These are phyloP conservation scores for Pipra filicauda DNA, from an alignment of 2,113 vertebrate species.

Conservation along the genomic window DNA sequence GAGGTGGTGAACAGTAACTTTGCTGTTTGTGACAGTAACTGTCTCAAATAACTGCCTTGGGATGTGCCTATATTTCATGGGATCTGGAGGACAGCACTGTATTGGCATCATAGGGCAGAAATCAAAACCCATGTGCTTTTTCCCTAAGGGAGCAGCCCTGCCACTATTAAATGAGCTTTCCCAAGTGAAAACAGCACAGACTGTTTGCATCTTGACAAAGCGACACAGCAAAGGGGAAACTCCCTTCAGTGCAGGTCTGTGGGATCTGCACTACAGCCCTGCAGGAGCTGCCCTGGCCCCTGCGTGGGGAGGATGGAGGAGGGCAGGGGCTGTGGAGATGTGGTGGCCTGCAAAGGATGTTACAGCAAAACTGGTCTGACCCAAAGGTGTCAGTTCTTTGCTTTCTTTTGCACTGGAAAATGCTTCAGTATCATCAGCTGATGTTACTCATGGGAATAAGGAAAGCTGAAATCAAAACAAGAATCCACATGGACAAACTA, in stretches of 20 bases:
- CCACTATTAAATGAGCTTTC: neutral
- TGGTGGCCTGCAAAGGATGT: neutral
- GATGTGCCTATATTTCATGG: rapidly evolving
- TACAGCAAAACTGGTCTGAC: neutral
- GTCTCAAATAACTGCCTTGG: neutral
- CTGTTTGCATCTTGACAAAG: neutral
- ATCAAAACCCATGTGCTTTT: neutral
- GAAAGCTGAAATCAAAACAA: neutral
- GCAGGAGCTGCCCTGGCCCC: neutral
- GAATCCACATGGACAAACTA: neutral
- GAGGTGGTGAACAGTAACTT: neutral
- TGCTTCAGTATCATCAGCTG: neutral
- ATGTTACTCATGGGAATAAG: neutral
- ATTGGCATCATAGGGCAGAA: rapidly evolving
- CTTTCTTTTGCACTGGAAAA: neutral
- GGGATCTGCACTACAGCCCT: neutral
- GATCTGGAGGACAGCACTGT: neutral
- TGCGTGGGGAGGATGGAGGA: neutral
- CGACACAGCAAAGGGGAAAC: neutral
- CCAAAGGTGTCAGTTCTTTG: neutral
- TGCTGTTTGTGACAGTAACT: neutral
- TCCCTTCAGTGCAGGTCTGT: neutral
- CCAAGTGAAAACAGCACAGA: neutral
- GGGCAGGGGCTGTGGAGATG: neutral
- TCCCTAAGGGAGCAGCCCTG: neutral